phyloP scores from a whole-genome alignment of 2,113 vertebrate genomes.

The Gallinago media region DNA sequence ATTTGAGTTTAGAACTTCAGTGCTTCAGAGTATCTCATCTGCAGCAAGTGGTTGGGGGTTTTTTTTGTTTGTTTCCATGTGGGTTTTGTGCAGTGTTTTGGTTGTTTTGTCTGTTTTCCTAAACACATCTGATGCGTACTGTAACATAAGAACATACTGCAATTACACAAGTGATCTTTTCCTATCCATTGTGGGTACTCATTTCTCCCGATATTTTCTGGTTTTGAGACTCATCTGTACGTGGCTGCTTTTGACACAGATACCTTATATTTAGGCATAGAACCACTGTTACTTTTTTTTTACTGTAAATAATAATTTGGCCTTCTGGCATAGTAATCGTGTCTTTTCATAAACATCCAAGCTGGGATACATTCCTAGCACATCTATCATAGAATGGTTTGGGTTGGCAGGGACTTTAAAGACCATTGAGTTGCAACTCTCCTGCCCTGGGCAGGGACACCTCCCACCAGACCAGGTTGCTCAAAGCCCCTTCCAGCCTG shows the following conservation, averaged over 20 bases:
- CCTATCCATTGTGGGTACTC: background rate
- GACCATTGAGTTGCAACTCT: too few relatives aligned
- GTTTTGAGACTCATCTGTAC: background rate
- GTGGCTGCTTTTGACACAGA: background rate
- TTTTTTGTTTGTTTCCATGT: background rate
- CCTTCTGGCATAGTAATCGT: background rate
- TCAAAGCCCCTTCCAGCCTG: too few relatives aligned
- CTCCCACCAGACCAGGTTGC: too few relatives aligned
- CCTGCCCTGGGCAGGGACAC: too few relatives aligned
- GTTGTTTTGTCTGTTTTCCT: background rate
- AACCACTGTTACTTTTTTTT: background rate
- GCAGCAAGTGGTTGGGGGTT: background rate
- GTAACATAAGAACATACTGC: fast-evolving
- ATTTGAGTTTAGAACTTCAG: background rate
- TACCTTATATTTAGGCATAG: background rate
- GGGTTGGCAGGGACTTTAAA: too few relatives aligned
- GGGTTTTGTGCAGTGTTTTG: background rate
- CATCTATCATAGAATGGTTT: too few relatives aligned
- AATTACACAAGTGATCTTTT: background rate
- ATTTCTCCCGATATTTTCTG: background rate
- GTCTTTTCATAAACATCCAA: background rate
- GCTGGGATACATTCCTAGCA: background rate
- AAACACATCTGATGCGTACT: background rate
- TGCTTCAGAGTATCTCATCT: background rate
- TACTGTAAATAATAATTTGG: background rate